phyloP scores from a whole-genome alignment of 2,113 vertebrate species.

The Scartelaos histophorus region DNA sequence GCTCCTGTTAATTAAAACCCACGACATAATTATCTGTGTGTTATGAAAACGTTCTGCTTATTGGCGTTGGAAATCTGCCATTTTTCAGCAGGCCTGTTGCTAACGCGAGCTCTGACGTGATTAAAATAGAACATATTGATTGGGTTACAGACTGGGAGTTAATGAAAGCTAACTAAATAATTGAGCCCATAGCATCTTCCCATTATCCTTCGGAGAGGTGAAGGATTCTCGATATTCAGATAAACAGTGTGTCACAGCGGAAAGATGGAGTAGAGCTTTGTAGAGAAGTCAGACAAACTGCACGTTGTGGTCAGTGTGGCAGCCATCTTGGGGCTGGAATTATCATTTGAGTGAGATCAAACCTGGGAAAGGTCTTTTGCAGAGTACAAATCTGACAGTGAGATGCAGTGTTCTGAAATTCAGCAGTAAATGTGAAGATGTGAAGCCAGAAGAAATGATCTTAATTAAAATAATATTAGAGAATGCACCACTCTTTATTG shows the following conservation, averaged over 20 bases:
- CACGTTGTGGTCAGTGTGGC: not conserved
- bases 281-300: not conserved
- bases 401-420: too few species aligned
- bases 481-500: too few species aligned
- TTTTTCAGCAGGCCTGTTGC: not conserved
- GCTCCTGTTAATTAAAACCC: not conserved
- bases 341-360: too few species aligned
- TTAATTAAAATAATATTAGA: too few species aligned
- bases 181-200: slow-evolving; percentile 31
- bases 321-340: not conserved
- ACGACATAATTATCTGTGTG: not conserved
- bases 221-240: slow-evolving; percentile 66
- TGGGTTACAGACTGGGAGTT: slow-evolving; percentile 28
- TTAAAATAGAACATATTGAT: slow-evolving; percentile 58
- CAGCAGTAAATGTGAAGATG: too few species aligned
- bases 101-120: slow-evolving; percentile 21
- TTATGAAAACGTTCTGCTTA: not conserved
- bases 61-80: not conserved
- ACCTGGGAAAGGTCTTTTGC: too few species aligned
- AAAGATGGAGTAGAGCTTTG: not conserved
- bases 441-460: too few species aligned
- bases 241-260: slow-evolving; percentile 43
- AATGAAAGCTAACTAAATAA: slow-evolving; percentile 53
- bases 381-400: too few species aligned
- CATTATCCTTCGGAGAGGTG: slow-evolving; percentile 20